phyloP scores from a whole-genome alignment of 1,140 invertebrate genomes.

The Charaxes varanes region DNA sequence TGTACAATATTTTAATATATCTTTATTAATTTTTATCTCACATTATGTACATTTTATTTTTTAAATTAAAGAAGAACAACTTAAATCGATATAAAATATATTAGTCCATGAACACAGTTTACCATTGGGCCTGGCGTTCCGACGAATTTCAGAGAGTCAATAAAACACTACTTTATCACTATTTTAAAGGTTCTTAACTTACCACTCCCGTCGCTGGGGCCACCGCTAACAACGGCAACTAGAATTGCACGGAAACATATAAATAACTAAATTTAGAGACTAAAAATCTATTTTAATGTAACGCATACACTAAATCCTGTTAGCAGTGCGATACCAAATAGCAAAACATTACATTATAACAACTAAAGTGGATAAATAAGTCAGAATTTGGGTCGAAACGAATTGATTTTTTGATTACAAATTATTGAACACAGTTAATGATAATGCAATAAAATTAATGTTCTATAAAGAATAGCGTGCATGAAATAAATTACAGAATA shows the following conservation, averaged over 20 bases:
- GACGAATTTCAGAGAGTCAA: constrained; percentile 1
- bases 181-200: constrained; percentile 56
- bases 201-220: constrained; percentile 35
- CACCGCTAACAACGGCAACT: constrained; percentile 40
- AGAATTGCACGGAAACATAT: constrained; percentile 49
- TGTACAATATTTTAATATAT: constrained; percentile 34
- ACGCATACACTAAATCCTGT: no score
- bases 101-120: constrained; percentile 21
- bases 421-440: constrained; percentile 5
- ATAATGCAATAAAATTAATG: constrained; percentile 11
- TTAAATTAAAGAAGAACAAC: constrained; percentile 17
- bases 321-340: neutral
- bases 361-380: no score
- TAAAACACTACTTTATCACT: constrained; percentile 52
- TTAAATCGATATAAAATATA: constrained; percentile 17
- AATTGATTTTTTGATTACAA: no score
- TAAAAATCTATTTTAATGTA: no score
- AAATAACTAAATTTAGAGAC: constrained; percentile 15
- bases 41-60: constrained; percentile 29
- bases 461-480: constrained; percentile 8
- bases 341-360: neutral
- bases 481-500: constrained; percentile 1
- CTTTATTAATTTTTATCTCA: constrained; percentile 37
- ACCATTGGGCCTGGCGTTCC: constrained; percentile 18
- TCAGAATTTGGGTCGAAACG: no score